Base-by-base conservation (phyloP, 2,888 invertebrate genomes). In the Ormyrus thymus region DNA sequence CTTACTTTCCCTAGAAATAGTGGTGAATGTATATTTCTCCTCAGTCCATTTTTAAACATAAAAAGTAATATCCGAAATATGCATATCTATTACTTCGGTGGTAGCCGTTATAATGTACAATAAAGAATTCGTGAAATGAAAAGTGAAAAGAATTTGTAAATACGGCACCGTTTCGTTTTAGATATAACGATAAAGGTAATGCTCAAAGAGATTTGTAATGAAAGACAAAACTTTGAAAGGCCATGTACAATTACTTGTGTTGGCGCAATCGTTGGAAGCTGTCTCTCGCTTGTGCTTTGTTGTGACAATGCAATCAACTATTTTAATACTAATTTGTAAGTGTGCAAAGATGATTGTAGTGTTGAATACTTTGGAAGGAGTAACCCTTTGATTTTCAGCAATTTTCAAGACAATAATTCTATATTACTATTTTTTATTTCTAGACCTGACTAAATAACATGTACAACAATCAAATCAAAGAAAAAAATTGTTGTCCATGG, bases 21-120 rank as follows among this genome's bases (percentile, higher is more conserved):
- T 64, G 51, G 51, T 58, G 56, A 69, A 76, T 76, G 50, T 71
- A 71, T 76, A 29, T 71, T 15, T 59, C 51, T 74, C 53, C 29
- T 68, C 68, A 59, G 59, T 53, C 46, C 10, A 29, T 71, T 65
- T 71, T 53, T 29, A 71, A 15, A 53, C 10, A 45, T 53, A 58
- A n/a, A 59, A 65, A 70, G 65, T 77, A 65, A 64, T 65, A 75
- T 68, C 43, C 51, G 46, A 65, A 53, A 65, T 7, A 65, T 51
- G 8, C n/a, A 13, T 75, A 53, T 53, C 48, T 61, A 13, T 51
- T 13, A 43, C 13, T 6, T 74, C 43, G 10, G 50, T 58, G 51
- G 50, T 65, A 48, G 58, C 53, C 51, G 59, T 4, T 29, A 51
- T 74, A 59, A 74, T 58, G n/a, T 66, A 73, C 50, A 73, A 64